Evolutionary conservation across 2,797 vertebrate species (phyloP).

Genomic region (Varecia variegata): DNA sequence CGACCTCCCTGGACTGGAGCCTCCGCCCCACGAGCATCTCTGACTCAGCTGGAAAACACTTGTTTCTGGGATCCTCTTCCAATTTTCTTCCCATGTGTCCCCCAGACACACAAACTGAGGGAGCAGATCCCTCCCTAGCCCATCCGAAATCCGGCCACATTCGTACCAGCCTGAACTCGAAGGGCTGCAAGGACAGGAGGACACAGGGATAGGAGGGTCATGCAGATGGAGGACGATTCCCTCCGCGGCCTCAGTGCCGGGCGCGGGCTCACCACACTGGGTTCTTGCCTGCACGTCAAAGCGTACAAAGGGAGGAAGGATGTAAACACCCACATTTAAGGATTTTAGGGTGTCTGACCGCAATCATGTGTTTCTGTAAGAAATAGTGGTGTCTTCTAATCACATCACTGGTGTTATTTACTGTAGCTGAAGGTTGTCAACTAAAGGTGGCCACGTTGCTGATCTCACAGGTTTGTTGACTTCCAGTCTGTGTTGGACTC

Average conservation of each 20-base stretch:
- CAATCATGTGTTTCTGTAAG: fast-evolving
- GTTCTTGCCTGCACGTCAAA: fast-evolving
- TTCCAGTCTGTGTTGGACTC: neutral
- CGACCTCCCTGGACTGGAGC: neutral
- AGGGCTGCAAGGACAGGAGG: neutral
- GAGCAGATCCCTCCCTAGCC: fast-evolving
- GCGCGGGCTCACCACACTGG: fast-evolving
- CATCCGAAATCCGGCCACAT: fast-evolving
- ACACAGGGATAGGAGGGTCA: fast-evolving
- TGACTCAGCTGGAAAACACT: fast-evolving
- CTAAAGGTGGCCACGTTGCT: fast-evolving
- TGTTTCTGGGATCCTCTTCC: fast-evolving
- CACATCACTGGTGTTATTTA: fast-evolving
- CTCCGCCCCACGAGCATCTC: neutral
- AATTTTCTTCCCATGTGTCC: fast-evolving
- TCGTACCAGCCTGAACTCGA: fast-evolving
- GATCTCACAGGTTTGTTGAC: no score
- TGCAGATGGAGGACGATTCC: fast-evolving
- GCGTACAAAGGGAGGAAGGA: fast-evolving
- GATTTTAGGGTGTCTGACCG: fast-evolving
- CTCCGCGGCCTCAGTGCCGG: fast-evolving
- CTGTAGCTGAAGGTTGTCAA: fast-evolving
- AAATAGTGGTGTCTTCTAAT: fast-evolving
- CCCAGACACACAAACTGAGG: fast-evolving
- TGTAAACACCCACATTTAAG: fast-evolving